A percentile compares a stretch with the other conserved stretches of the same genome.
Conservation (phyloP, 2,797 vertebrate genomes). For the Sebastes kiyomatsui region DNA sequence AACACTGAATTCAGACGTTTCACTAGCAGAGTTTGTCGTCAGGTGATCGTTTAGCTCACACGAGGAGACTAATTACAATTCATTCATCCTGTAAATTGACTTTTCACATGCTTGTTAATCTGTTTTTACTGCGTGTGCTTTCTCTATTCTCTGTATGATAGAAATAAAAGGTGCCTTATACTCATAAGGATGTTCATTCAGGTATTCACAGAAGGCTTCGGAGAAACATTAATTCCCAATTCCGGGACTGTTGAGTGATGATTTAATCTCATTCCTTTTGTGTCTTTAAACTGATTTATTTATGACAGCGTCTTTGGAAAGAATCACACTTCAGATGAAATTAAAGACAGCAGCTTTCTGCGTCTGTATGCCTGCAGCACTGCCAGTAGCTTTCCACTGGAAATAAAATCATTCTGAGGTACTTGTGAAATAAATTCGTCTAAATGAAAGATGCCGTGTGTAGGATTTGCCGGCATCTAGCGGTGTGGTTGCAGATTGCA, state of each 20-base stretch:
- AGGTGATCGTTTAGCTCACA: not conserved
- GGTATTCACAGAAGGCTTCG: slow-evolving; percentile 16
- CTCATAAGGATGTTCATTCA: not conserved
- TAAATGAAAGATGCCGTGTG: not conserved
- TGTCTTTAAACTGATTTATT: slow-evolving; percentile 48
- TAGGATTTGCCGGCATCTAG: too few species aligned
- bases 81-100: slow-evolving; percentile 4
- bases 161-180: not conserved
- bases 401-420: not conserved
- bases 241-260: slow-evolving; percentile 9
- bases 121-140: not conserved
- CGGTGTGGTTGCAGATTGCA: too few species aligned
- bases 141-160: not conserved
- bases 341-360: slow-evolving; percentile 6
- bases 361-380: not conserved
- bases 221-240: not conserved
- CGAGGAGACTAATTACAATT: not conserved
- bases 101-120: not conserved
- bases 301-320: slow-evolving; percentile 25
- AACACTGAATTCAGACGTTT: not conserved
- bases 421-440: slow-evolving; percentile 1
- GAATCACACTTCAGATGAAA: slow-evolving; percentile 12
- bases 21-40: not conserved
- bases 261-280: slow-evolving; percentile 39
- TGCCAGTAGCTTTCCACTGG: slow-evolving; percentile 11